Evolutionary conservation across 2,113 vertebrate species (phyloP), one percentile per base, ranked within the genome.

Genomic region (Prinia subflava): DNA sequence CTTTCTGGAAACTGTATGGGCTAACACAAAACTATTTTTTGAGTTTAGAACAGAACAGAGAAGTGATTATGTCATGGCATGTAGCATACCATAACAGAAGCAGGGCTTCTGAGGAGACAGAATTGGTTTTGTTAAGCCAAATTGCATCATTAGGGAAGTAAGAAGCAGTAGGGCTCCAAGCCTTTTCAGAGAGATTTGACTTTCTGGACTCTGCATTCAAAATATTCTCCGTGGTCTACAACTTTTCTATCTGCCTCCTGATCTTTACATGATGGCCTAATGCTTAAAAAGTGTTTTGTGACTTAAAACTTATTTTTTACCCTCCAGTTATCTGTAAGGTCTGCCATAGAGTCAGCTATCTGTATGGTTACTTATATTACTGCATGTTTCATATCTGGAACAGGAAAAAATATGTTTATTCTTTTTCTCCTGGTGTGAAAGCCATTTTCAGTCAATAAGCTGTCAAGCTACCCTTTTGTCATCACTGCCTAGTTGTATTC

Each of bases 401-500:
- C 2, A 4, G 28, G 69, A 65, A 89, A 95, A 88, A 59, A 25
- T 4, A 37, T 68, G 46, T 91, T 95, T 97, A 84, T 91, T 95
- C 65, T 89, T 94, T 94, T 87, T 33, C 55, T 94, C 50, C 63
- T 88, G 75, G 83, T 94, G 67, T 88, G 82, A 95, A 96, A 96
- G 65, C 71, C 64, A 64, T 91, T 96, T 65, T 92, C 71, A 60
- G 83, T 90, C 93, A 92, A 62, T 90, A 90, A 96, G 47, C 79
- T 94, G 89, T 94, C 60, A 74, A 74, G 52, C 27, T 86, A 52
- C 75, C 65, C 86, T 90, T 94, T 96, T 89, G 80, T 95, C 76
- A 77, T 91, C 3, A 1, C 74, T 92, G 83, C 78, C 67, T 91
- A 22, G 65, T 47, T 88, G 71, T 64, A 71, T 85, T 94, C 80